Base-by-base conservation (phyloP, 1,140 invertebrate genomes). In the Drosophila yakuba region DNA sequence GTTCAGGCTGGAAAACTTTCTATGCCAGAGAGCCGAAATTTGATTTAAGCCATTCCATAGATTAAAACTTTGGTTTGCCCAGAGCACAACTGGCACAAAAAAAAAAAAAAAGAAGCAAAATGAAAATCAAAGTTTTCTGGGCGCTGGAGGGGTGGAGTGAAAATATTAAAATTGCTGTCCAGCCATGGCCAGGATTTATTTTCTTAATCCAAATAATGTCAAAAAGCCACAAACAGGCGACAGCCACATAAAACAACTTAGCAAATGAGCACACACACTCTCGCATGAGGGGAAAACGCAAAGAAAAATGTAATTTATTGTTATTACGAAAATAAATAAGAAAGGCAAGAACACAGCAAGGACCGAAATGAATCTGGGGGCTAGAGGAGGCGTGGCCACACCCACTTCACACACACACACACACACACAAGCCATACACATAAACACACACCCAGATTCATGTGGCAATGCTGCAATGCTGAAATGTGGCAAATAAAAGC, bases 251-350 rank as follows among this genome's bases (percentile, higher is more conserved):
- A 86, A 86, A 86, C 83, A 86, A 88, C 83, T 88, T 78, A 77
- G 71, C 79, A 86, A 86, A 86, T 86, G 83, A 86, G 83, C 67
- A 79, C 59, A 78, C 59, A 69, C 28, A 57, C 45, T 59, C 61
- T 60, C 58, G 56, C 7, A 36, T 20, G 36, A n/a, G 45, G 43
- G 52, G 52, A 74, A 72, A 81, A 60, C 69, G 59, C 62, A 23
- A 79, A 86, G 83, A 88, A 88, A 86, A 86, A 86, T 86, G 83
- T 88, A 88, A 88, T 86, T 86, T 86, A 86, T 88, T 88, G 84
- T 86, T 86, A 86, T 86, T 88, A 86, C 83, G 83, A 86, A 88
- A 86, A 86, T 86, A 86, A 86, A 88, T 86, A 86, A 86, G 83
- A 81, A 88, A 74, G 62, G 48, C 73, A 66, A 67, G 51, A 57